These are phyloP conservation scores for Pseudococcus longispinus DNA, from an alignment of 2,888 invertebrate genomes.

Conservation along the genomic window DNA sequence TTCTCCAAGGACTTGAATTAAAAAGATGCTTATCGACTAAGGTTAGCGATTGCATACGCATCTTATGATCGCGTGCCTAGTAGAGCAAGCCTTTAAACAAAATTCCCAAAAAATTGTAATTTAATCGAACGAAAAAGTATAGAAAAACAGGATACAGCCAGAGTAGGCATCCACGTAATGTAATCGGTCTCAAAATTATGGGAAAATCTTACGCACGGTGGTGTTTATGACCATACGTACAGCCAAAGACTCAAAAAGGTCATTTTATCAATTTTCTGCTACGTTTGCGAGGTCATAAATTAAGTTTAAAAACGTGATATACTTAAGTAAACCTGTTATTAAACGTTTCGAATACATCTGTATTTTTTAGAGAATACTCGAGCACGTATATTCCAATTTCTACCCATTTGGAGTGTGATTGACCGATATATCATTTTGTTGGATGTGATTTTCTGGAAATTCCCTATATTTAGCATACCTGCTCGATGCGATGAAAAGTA, in stretches of 20 bases:
- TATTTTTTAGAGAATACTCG: not conserved
- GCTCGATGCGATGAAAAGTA: not conserved
- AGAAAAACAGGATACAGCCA: not conserved
- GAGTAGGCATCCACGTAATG: not conserved
- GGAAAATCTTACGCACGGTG: not conserved
- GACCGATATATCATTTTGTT: not conserved
- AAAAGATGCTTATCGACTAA: too few species aligned
- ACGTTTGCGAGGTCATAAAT: slow-evolving; percentile 4
- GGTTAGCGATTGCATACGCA: too few species aligned
- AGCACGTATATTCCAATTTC: not conserved
- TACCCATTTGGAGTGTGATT: not conserved
- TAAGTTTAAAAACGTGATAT: not conserved
- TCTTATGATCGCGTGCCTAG: too few species aligned
- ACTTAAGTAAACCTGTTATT: not conserved
- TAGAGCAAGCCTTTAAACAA: not conserved
- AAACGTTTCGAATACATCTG: not conserved
- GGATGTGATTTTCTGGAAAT: not conserved
- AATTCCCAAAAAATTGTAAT: not conserved
- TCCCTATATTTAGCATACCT: not conserved
- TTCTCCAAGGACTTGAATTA: too few species aligned
- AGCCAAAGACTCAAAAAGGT: not conserved
- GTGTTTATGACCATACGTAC: not conserved
- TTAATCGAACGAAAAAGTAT: not conserved
- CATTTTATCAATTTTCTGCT: slow-evolving; percentile 2
- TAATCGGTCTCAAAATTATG: not conserved